These are phyloP conservation scores for Cossypha dichroa DNA, from an alignment of 2,797 vertebrate genomes.

Conservation along the genomic window DNA sequence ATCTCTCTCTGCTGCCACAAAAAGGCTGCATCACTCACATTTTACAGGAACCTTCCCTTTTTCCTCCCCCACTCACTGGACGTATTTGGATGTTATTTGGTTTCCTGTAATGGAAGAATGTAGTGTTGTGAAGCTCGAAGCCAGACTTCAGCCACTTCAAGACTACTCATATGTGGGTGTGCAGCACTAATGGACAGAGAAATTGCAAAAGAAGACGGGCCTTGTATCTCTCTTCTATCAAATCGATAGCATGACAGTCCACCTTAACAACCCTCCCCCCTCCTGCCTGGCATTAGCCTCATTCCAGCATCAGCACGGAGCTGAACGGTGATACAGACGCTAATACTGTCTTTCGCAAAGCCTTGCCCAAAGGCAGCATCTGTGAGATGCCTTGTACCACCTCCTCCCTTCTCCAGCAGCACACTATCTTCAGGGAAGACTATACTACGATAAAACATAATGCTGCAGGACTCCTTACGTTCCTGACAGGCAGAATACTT, in stretches of 20 bases:
- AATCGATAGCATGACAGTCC: not conserved
- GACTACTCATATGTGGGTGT: not conserved
- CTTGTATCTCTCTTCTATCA: not conserved
- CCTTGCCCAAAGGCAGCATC: not conserved
- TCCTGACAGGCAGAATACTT: not conserved
- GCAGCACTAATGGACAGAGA: not conserved
- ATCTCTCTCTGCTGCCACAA: not conserved
- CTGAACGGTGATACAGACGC: not conserved
- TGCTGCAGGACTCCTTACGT: not conserved
- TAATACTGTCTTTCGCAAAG: not conserved
- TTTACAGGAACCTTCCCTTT: not conserved
- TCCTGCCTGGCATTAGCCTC: conserved; percentile 33
- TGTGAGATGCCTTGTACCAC: not conserved
- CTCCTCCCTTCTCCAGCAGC: not conserved
- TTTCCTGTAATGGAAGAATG: not conserved
- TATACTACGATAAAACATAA: not conserved
- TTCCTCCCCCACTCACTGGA: not conserved
- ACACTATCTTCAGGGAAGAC: not conserved
- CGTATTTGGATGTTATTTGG: not conserved
- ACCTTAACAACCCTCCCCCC: conserved; percentile 51
- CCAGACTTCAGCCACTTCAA: not conserved
- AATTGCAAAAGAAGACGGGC: not conserved
- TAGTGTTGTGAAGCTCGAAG: not conserved
- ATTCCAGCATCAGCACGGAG: conserved; percentile 16
- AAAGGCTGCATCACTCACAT: not conserved